Percentiles rank a stretch among this genome's conserved stretches.
Conservation (phyloP, 2,113 vertebrate species). For the Plotosus lineatus region DNA sequence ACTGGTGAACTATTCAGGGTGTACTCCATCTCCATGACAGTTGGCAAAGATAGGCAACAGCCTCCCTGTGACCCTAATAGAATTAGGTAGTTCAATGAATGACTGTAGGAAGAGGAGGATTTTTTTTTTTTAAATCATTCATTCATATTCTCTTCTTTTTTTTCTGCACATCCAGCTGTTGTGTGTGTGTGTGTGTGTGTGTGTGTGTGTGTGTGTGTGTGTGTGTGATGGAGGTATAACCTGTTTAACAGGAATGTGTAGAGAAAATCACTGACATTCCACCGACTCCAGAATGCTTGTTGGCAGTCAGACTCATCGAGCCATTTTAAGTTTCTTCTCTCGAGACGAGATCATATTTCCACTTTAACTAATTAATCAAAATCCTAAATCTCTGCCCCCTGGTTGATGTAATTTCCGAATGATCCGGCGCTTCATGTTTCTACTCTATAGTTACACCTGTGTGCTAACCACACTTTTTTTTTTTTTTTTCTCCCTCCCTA, state of each 20-base stretch:
- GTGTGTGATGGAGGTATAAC: not conserved
- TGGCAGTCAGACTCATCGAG: not conserved
- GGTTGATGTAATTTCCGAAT: not conserved
- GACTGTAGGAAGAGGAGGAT: no score
- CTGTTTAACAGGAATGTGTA: not conserved
- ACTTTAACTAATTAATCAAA: not conserved
- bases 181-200: not conserved
- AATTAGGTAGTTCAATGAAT: no score
- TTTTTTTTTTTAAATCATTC: no score
- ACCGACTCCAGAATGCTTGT: not conserved
- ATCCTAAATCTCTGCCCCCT: not conserved
- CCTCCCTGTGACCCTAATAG: no score
- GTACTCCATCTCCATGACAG: no score
- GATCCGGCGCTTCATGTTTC: not conserved
- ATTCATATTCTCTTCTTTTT: no score
- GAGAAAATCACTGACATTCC: not conserved
- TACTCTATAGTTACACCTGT: not conserved
- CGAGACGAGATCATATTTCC: not conserved
- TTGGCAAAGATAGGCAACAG: no score
- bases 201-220: not conserved
- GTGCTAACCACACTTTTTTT: not conserved
- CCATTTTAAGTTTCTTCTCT: not conserved
- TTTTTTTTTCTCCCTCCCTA: not conserved
- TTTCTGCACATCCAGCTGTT: no score
- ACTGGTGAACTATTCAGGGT: no score